Conservation (phyloP, 2,888 invertebrate species). For the Corbicula japonica region DNA sequence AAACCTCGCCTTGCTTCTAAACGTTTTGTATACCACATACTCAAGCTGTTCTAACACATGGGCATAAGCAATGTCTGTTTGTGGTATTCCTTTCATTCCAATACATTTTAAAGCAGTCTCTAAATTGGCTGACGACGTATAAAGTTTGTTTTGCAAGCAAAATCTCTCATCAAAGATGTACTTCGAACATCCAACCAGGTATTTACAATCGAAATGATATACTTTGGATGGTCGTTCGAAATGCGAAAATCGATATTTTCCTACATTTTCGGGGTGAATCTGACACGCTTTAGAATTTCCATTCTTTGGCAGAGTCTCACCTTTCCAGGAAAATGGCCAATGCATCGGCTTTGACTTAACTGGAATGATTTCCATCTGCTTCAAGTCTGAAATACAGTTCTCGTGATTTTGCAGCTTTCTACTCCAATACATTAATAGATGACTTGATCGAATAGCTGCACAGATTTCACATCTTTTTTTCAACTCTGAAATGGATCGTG, state of each 20-base stretch:
- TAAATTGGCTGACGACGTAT: not conserved
- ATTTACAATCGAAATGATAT: not conserved
- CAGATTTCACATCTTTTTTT: conserved; percentile 26
- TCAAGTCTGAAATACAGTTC: not conserved
- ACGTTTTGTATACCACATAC: not conserved
- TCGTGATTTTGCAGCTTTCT: not conserved
- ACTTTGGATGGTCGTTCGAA: conserved; percentile 11
- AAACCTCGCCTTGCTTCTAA: too few relatives aligned
- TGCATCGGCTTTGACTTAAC: conserved; percentile 13
- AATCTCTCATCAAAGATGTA: conserved; percentile 6
- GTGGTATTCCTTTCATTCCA: not conserved
- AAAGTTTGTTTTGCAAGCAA: not conserved
- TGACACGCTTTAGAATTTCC: not conserved
- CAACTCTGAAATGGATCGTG: not conserved
- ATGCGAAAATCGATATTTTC: not conserved
- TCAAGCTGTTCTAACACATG: conserved; percentile 1
- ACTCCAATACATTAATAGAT: conserved; percentile 24
- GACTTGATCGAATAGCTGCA: conserved; percentile 14
- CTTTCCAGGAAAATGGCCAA: conserved; percentile 39
- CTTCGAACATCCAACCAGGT: conserved; percentile 1
- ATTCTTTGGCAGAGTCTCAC: not conserved
- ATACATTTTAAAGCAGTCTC: not conserved
- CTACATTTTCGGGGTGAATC: not conserved
- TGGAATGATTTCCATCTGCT: conserved; percentile 18
- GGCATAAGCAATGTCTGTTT: not conserved